A percentile compares a stretch with the other conserved stretches of the same genome.
Conservation (phyloP, 2,797 vertebrate species). For the Hippocampus kuda region DNA sequence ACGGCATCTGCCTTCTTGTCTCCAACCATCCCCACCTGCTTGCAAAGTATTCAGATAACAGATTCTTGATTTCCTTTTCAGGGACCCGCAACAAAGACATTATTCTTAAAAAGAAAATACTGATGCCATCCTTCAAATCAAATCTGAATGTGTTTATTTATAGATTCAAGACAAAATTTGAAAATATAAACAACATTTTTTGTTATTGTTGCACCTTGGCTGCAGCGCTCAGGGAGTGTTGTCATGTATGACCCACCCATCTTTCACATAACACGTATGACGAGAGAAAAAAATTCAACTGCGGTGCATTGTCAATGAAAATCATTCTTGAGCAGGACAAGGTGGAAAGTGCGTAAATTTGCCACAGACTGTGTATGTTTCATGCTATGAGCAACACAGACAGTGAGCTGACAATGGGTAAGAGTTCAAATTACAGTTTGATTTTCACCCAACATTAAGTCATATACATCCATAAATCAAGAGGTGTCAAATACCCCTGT, state of each 20-base stretch:
- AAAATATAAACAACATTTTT: constrained; percentile 24
- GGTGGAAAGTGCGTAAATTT: constrained; percentile 32
- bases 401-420: constrained; percentile 31
- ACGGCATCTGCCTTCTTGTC: constrained; percentile 21
- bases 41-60: constrained; percentile 15
- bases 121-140: constrained; percentile 11
- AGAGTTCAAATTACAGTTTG: constrained; percentile 36
- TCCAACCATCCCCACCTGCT: constrained; percentile 11
- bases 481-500: constrained; percentile 41
- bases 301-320: constrained; percentile 24
- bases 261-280: constrained; percentile 34
- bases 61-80: constrained; percentile 9
- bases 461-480: constrained; percentile 43
- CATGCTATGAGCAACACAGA: constrained; percentile 29
- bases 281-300: constrained; percentile 36
- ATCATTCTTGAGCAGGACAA: constrained; percentile 32
- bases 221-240: constrained; percentile 16
- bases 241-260: constrained; percentile 20
- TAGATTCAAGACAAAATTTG: constrained; percentile 42
- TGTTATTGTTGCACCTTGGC: not conserved
- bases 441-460: constrained; percentile 51
- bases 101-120: constrained; percentile 9
- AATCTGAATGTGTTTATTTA: constrained; percentile 44
- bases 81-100: too few species aligned
- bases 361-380: constrained; percentile 44